These are phyloP conservation scores for Falcunculus frontatus DNA, from an alignment of 2,113 vertebrate genomes.

Conservation along the genomic window DNA sequence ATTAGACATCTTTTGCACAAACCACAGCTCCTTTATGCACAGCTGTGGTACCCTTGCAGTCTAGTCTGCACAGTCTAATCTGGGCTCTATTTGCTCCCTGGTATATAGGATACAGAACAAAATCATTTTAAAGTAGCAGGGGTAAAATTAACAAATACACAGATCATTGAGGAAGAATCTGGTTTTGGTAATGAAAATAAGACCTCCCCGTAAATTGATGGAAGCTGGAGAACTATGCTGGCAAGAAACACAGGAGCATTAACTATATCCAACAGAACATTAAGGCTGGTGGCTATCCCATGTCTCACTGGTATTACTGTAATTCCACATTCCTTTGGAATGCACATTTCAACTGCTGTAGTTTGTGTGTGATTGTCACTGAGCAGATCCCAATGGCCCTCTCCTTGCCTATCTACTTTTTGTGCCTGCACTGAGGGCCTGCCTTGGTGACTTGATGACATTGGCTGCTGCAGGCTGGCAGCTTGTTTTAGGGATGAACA, in stretches of 20 bases:
- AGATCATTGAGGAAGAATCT: neutral
- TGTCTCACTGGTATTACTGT: rapidly evolving
- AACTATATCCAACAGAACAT: rapidly evolving
- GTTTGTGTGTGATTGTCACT: neutral
- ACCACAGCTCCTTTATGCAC: neutral
- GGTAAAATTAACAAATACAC: neutral
- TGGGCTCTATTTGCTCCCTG: neutral
- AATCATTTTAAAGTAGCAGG: neutral
- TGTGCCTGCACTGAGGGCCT: neutral
- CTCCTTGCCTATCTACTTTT: rapidly evolving
- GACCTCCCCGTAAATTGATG: neutral
- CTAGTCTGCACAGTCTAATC: neutral
- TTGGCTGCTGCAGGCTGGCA: neutral
- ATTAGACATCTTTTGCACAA: neutral
- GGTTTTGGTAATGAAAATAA: neutral
- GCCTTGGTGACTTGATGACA: neutral
- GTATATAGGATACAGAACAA: neutral
- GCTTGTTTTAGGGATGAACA: neutral
- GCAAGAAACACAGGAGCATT: neutral
- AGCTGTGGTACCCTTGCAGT: neutral
- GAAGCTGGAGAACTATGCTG: neutral
- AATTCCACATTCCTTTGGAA: neutral
- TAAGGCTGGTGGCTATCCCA: neutral
- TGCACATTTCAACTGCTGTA: neutral
- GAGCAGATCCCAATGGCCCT: neutral